Base-by-base conservation (phyloP, 2,797 vertebrate species). In the Aeoliscus strigatus region DNA sequence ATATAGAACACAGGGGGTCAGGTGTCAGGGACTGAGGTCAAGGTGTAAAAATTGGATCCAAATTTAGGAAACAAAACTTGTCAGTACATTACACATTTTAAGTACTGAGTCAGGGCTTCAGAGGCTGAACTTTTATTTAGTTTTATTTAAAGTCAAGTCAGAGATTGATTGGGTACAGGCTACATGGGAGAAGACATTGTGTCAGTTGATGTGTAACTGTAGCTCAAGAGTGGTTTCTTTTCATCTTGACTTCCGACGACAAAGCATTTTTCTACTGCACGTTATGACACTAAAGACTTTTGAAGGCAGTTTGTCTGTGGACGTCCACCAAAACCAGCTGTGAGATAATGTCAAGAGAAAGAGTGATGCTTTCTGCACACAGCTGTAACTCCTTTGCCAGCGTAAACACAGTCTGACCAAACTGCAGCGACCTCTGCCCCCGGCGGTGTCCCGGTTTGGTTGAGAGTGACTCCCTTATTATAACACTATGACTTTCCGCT, bases 351-450 rank as follows among this genome's bases (percentile, higher is more conserved):
- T 69, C 35, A 39, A 8, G 56, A 54, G 18, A 15, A 27, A 37
- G 24, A 68, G 51, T 65, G 38, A 60, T 37, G 39, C 40, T 62
- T 64, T 58, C 39, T 42, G 62, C 25, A 33, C 12, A 30, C 42
- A 72, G 50, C 54, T 51, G 58, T 27, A 50, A 25, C 44, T 66
- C 44, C 39, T 34, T 25, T 2, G 39, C 70, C 62, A 78, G 56
- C 5, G 14, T 53, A 80, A 83, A 81, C 64, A 76, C 34, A 46
- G 46, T 30, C 29, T 42, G 62, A 50, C 46, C 56, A 33, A 32
- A 40, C 46, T 29, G 39, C 42, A 35, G 35, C 62, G 68, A 72
- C 74, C 69, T 75, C 58, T 72, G 66, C 48, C 54, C 57, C 45
- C 6, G 6, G 43, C 45, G 54, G 50, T 56, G 61, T 69, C 50